Evolutionary conservation across 2,888 invertebrate genomes (phyloP), one percentile per base, ranked within the genome.

Genomic region (Napeogenes inachia): DNA sequence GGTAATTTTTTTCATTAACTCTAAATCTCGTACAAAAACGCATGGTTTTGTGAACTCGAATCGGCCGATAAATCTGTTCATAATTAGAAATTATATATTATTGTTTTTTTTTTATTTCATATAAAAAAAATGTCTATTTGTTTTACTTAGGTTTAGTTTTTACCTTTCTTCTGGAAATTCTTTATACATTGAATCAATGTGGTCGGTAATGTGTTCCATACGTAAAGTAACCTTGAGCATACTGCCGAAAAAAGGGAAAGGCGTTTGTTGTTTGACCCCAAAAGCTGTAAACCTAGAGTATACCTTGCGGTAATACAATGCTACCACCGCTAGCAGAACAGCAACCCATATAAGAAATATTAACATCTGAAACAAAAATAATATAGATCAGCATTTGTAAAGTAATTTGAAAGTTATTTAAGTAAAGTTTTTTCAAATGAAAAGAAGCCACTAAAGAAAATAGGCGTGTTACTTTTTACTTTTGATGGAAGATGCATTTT

Each of bases 1-100:
- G 0, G 86, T 75, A 4, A 92, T 80, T 60, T 81, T 81, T 69
- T 91, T 92, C 0, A 91, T 62, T n/a, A 92, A 61, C 30, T 92
- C 91, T 0, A 90, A 72, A 70, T 92, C 91, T 1, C 81, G 77
- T n/a, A 92, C 63, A 45, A 91, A 65, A 2, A 87, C 50, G 1
- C 79, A 13, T 0, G 87, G 87, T 0, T 66, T 78, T 0, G 79
- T 64, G 32, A 91, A 81, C 67, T 91, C 88, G 63, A 81, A 91
- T 13, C 77, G 70, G 2, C 92, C 92, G 0, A 78, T 77, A 32
- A 89, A 80, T 47, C 74, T 80, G n/a, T 50, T 10, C 6, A 30
- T 50, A 50, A 4, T 30, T 10, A 42, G 42, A 42, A 42, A 50
- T 30, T 8, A 50, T 30, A 50, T 3, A 21, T 3, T 2, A 6